Base-by-base conservation (phyloP, 2,888 invertebrate species). In the Sinopyrophorus schimmeli region DNA sequence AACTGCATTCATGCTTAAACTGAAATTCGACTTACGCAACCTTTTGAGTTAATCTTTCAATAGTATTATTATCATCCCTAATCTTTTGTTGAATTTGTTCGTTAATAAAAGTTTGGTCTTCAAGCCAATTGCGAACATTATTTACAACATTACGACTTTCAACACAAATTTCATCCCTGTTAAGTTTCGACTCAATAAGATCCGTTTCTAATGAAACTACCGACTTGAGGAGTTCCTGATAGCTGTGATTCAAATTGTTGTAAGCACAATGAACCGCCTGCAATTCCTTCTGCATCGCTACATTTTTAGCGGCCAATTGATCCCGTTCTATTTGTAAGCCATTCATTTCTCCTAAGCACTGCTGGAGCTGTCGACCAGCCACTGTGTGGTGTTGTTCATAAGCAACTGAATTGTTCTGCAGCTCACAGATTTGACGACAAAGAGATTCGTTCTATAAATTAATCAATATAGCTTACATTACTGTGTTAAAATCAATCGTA, bases 101-200 rank as follows among this genome's bases (percentile, higher is more conserved):
- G 54, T 72, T 72, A 16, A 73, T 71, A 44, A 59, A 62, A 43
- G 63, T 64, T 55, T 74, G 74, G 50, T 74, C 72, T 31, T 66
- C 59, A 42, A 74, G 54, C 74, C 74, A 74, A 18, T 58, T 56
- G 18, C 64, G 63, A 3, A 74, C 71, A 46, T 72, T 69, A 35
- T 62, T 58, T 5, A 73, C 61, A 9, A 74, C 67, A 24, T 66
- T 65, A 57, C 63, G 66, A 43, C 73, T 71, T 57, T 74, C 73
- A 12, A 51, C 55, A 47, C 68, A 69, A 15, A 74, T 61, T 48
- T 69, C 70, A 32, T 72, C 68, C 7, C 66, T 63, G 39, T 56
- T 63, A 37, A 57, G 59, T 55, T 64, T 65, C 5, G 67, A 49
- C 12, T 71, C 67, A 3, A 55, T 57, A 17, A 72, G 51, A 52